A percentile compares a stretch with the other conserved stretches of the same genome.
phyloP scores from a whole-genome alignment of 2,797 vertebrate genomes.

The Cossypha niveicapilla region DNA sequence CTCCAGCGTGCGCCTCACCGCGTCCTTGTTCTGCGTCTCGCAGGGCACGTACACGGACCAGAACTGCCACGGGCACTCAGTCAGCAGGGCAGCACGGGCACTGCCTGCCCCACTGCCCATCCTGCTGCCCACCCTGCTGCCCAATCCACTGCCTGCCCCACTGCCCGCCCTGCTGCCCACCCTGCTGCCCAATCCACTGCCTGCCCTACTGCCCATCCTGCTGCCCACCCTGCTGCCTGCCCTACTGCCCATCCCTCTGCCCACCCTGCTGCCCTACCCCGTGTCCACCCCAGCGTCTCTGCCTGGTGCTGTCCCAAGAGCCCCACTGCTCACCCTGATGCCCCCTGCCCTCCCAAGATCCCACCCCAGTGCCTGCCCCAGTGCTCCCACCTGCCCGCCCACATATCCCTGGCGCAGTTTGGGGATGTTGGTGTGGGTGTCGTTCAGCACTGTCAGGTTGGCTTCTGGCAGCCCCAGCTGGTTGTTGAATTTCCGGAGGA shows the following conservation, averaged over 20 bases:
- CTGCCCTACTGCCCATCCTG: neutral
- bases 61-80: constrained; percentile 73
- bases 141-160: no score
- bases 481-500: constrained; percentile 83
- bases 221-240: neutral
- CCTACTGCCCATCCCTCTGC: neutral
- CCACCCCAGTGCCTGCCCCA: rapidly evolving
- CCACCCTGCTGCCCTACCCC: no score
- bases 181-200: no score
- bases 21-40: constrained; percentile 86
- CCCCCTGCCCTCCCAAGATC: neutral
- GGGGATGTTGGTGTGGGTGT: constrained; percentile 89
- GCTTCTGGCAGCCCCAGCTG: constrained; percentile 72
- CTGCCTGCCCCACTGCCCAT: neutral
- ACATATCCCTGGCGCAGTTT: constrained; percentile 83
- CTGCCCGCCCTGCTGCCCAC: neutral
- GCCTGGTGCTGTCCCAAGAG: neutral
- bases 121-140: neutral
- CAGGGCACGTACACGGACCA: constrained; percentile 89
- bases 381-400: constrained; percentile 83
- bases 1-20: constrained; percentile 87
- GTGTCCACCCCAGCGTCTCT: no score
- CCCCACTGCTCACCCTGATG: no score
- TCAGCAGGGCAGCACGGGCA: neutral
- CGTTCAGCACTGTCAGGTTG: constrained; percentile 73